Conservation (phyloP, 2,888 invertebrate genomes). For the Antheraea assamensis region DNA sequence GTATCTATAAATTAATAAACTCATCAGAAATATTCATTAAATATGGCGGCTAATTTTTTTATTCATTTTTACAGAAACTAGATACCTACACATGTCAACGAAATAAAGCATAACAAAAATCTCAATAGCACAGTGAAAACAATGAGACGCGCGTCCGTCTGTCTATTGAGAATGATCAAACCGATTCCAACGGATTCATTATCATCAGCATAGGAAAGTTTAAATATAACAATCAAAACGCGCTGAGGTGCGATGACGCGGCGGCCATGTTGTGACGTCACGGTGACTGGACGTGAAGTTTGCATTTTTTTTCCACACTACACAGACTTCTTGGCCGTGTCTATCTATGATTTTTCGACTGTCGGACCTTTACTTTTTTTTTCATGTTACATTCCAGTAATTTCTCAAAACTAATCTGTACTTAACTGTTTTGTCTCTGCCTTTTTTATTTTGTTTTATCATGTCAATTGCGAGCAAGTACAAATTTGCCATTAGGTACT, state of each 20-base stretch:
- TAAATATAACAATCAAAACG: conserved; percentile 13
- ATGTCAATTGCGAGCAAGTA: no score
- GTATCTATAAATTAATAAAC: no score
- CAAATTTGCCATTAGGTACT: no score
- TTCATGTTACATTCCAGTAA: not conserved
- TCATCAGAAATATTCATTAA: no score
- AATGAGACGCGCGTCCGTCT: not conserved
- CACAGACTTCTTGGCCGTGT: not conserved
- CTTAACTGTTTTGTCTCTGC: no score
- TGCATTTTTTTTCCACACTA: conserved; percentile 2
- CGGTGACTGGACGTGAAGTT: conserved; percentile 27
- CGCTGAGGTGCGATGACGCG: conserved; percentile 38
- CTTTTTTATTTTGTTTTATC: no score
- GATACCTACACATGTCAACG: no score
- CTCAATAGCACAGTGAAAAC: not conserved
- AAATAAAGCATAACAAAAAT: no score
- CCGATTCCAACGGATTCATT: conserved; percentile 7
- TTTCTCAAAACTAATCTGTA: not conserved
- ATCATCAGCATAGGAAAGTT: conserved; percentile 4
- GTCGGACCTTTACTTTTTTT: not conserved
- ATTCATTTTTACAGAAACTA: no score
- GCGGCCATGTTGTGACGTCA: conserved; percentile 36
- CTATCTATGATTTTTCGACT: conserved; percentile 1
- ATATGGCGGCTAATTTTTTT: no score
- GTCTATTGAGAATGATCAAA: not conserved